A percentile compares a stretch with the other conserved stretches of the same genome.
phyloP scores from a whole-genome alignment of 1,140 invertebrate genomes.

The Drosophila navojoa region DNA sequence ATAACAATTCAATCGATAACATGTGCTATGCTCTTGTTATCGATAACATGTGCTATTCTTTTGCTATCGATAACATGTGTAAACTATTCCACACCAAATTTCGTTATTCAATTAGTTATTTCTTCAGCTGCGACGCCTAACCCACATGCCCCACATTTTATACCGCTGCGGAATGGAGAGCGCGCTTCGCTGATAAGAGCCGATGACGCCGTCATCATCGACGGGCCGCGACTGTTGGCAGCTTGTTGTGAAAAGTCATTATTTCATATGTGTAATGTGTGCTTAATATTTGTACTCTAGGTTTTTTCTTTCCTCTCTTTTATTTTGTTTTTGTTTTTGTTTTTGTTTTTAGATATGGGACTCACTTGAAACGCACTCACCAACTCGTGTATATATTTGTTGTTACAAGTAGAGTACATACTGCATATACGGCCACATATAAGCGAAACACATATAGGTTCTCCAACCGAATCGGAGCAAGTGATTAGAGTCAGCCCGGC shows the following conservation, averaged over 20 bases:
- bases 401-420: not conserved
- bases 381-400: slow-evolving; percentile 1
- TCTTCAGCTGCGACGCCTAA: slow-evolving; percentile 7
- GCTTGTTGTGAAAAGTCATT: slow-evolving; percentile 58
- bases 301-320: slow-evolving; percentile 39
- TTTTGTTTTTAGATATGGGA: slow-evolving; percentile 59
- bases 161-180: slow-evolving; percentile 46
- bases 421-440: too few relatives aligned
- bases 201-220: slow-evolving; percentile 5
- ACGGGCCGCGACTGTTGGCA: slow-evolving; percentile 38
- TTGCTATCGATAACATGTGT: not conserved
- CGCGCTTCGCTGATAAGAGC: slow-evolving; percentile 57
- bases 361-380: slow-evolving; percentile 17
- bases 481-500: slow-evolving; percentile 32
- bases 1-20: too few relatives aligned
- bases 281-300: slow-evolving; percentile 32
- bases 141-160: slow-evolving; percentile 41
- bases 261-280: slow-evolving; percentile 18
- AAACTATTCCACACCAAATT: not conserved
- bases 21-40: too few relatives aligned
- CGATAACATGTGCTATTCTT: too few relatives aligned
- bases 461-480: slow-evolving; percentile 27
- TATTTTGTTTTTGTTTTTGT: slow-evolving; percentile 39
- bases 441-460: slow-evolving; percentile 11
- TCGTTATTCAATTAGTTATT: slow-evolving; percentile 5